Evolutionary conservation across 1,140 invertebrate species (phyloP).

Genomic region (Polypedilum vanderplanki): DNA sequence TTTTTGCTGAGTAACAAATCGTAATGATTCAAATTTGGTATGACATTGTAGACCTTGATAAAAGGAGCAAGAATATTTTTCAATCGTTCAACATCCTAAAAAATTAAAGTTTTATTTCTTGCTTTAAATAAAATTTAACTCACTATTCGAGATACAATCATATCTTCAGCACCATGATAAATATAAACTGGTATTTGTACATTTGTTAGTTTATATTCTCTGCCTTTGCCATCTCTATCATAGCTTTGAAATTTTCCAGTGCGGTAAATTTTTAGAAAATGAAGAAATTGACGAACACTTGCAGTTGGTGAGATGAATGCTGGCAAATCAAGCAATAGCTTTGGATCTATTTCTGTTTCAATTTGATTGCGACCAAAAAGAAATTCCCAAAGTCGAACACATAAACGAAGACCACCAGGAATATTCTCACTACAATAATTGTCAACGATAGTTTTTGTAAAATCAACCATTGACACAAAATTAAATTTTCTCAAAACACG

Average conservation of each 20-base stretch:
- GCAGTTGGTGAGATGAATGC: conserved; percentile 4
- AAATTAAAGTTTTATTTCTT: neutral
- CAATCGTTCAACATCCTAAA: neutral
- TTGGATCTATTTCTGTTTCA: neutral
- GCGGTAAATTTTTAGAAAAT: neutral
- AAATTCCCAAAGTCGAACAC: neutral
- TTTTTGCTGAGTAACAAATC: neutral
- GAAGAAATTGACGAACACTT: neutral
- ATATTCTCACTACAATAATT: neutral
- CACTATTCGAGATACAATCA: conserved; percentile 8
- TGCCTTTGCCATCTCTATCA: neutral
- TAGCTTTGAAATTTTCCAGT: neutral
- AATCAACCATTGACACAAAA: neutral
- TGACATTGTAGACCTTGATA: neutral
- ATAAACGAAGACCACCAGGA: neutral
- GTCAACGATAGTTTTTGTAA: neutral
- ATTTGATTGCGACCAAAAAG: neutral
- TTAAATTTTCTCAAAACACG: neutral
- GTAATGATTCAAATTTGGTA: conserved; percentile 1
- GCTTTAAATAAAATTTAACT: conserved; percentile 25
- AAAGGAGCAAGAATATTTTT: neutral
- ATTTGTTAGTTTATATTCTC: neutral
- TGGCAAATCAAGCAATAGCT: neutral
- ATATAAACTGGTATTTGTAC: neutral
- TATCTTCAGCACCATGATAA: conserved; percentile 19